A percentile compares a stretch with the other conserved stretches of the same genome.
These are phyloP conservation scores for Ladona fulva DNA, from an alignment of 1,140 invertebrate species.

Conservation along the genomic window DNA sequence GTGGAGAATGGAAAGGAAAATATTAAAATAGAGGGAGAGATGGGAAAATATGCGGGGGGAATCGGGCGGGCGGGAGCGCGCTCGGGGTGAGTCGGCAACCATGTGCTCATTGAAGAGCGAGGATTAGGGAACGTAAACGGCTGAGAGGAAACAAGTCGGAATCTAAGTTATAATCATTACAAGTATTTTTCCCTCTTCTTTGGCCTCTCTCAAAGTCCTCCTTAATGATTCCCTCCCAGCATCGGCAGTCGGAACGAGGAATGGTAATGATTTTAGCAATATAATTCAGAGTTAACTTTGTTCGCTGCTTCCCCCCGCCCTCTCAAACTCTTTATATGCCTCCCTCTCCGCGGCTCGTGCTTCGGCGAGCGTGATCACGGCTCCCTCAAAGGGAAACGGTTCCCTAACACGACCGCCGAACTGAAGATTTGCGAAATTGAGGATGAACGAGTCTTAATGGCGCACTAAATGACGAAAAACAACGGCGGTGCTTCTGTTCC, in stretches of 20 bases:
- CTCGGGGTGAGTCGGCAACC: neutral
- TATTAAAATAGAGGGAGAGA: neutral
- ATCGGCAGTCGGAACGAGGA: neutral
- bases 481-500: neutral
- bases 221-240: neutral
- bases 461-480: constrained; percentile 5
- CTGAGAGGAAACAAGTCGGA: neutral
- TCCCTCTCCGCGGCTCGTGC: neutral
- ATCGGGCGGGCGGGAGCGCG: neutral
- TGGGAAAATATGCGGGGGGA: neutral
- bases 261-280: constrained; percentile 7
- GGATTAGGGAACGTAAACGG: neutral
- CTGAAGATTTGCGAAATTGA: constrained; percentile 9
- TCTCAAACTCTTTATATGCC: neutral
- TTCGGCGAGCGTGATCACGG: neutral
- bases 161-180: neutral
- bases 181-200: neutral
- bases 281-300: constrained; percentile 2
- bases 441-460: constrained; percentile 8
- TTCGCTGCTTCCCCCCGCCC: neutral
- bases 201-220: neutral
- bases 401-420: constrained; percentile 6
- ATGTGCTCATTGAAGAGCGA: neutral
- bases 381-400: neutral
- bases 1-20: too few relatives aligned